Conservation (phyloP, 64 coral and sea anemone species). For the Montipora foliosa region DNA sequence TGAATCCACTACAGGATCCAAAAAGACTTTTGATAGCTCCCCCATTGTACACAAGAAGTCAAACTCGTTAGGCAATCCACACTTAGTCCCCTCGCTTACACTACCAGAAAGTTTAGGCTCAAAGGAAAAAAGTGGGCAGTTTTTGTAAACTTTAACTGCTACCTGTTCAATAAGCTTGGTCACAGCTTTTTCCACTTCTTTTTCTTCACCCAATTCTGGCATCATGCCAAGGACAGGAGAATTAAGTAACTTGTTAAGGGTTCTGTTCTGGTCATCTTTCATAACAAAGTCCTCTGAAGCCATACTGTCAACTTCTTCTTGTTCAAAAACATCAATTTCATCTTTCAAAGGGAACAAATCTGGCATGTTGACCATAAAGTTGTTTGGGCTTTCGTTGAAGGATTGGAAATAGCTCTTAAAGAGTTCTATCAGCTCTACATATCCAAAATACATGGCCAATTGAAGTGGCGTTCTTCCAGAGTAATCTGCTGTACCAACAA, state of each 20-base stretch:
- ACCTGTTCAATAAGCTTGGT: conserved; percentile 41
- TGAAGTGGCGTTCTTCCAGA: conserved; percentile 57
- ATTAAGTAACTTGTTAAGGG: conserved; percentile 45
- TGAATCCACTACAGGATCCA: conserved; percentile 4
- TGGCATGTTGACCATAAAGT: neutral
- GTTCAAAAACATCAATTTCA: conserved; percentile 50
- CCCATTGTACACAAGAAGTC: conserved; percentile 10
- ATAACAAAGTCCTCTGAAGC: conserved; percentile 32
- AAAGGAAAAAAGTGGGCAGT: conserved; percentile 53
- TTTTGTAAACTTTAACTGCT: conserved; percentile 35
- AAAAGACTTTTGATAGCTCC: conserved; percentile 2
- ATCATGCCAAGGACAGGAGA: conserved; percentile 44
- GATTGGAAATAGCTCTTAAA: conserved; percentile 47
- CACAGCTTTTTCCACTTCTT: conserved; percentile 35
- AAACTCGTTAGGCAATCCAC: conserved; percentile 17
- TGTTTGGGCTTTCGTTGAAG: conserved; percentile 10
- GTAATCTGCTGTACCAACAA: conserved; percentile 44
- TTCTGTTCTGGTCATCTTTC: conserved; percentile 50
- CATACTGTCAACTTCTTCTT: conserved; percentile 58
- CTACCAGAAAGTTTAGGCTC: conserved; percentile 42
- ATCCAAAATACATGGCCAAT: conserved; percentile 58
- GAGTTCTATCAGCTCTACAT: conserved; percentile 44
- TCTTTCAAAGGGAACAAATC: conserved; percentile 54
- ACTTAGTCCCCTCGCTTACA: conserved; percentile 22
- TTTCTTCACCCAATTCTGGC: conserved; percentile 47